phyloP scores from a whole-genome alignment of 2,797 vertebrate genomes.

The Gadopsis marmoratus region DNA sequence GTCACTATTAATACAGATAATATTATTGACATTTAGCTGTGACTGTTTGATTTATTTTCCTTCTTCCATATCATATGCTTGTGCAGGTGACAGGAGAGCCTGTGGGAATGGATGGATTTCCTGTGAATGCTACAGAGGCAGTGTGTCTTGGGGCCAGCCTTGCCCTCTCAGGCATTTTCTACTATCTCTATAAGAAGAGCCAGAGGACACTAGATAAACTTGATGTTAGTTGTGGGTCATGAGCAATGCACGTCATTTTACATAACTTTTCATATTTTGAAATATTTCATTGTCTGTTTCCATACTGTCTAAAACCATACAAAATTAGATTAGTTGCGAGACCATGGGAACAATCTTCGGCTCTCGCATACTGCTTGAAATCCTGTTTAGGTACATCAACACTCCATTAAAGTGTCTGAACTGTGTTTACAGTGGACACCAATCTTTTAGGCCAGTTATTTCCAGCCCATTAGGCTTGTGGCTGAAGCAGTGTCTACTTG shows the following conservation, averaged over 20 bases:
- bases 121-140: constrained; percentile 79
- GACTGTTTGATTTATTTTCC: not conserved
- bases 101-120: constrained; percentile 82
- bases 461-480: not conserved
- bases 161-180: constrained; percentile 87
- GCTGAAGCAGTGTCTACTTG: not conserved
- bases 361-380: not conserved
- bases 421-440: not conserved
- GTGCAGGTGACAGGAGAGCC: constrained; percentile 22
- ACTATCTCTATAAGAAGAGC: constrained; percentile 87
- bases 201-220: constrained; percentile 81
- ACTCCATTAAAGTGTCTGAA: not conserved
- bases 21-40: not conserved
- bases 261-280: not conserved
- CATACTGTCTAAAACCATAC: not conserved
- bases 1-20: not conserved
- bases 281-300: not conserved
- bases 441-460: not conserved
- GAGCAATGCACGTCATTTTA: not conserved
- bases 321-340: not conserved
- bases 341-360: not conserved
- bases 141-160: constrained; percentile 88
- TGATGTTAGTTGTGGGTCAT: constrained; percentile 77
- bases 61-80: constrained; percentile 28
- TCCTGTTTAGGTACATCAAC: not conserved